Evolutionary conservation across 2,888 invertebrate genomes (phyloP), one percentile per base, ranked within the genome.

Genomic region (Prosopocoilus inquinatus): DNA sequence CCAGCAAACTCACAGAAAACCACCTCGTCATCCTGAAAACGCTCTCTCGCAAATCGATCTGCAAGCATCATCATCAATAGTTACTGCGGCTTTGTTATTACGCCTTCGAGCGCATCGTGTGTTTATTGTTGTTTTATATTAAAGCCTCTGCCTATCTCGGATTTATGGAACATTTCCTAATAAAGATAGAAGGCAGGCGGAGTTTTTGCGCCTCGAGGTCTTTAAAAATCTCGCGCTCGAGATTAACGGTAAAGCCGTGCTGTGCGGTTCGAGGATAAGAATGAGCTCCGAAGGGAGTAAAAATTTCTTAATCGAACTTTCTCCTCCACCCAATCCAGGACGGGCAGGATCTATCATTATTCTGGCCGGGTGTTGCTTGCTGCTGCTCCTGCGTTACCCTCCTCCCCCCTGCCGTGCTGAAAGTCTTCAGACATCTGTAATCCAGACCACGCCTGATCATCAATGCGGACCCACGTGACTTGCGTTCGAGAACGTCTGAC

Each of bases 301-400:
- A 41, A 41, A 41, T 41, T 41, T 41, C 41, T 41, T 41, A 41
- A 41, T 41, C 41, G 41, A 41, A 41, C 41, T 41, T 41, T 41
- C 41, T n/a, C 41, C 41, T 16, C n/a, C n/a, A 16, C 11, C 41
- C 41, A 41, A 41, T 41, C 41, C 20, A 28, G 20, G 20, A 28
- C 20, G n/a, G 13, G 41, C n/a, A 13, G 41, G 41, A 15, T 41
- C 12, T 16, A 41, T 41, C 41, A 16, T 41, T 41, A 41, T 41
- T 41, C 41, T 9, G 41, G n/a, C 15, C 41, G 41, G 41, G 41
- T 16, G 12, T 15, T 16, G 41, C 41, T n/a, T n/a, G n/a, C n/a
- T n/a, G n/a, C n/a, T n/a, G n/a, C n/a, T n/a, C n/a, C n/a, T 41
- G 41, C 8, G 16, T 41, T 9, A 41, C 9, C 15, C 41, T 11